A percentile compares a stretch with the other conserved stretches of the same genome.
Conservation (phyloP, 2,797 vertebrate species). For the Hozukius guyotensis region DNA sequence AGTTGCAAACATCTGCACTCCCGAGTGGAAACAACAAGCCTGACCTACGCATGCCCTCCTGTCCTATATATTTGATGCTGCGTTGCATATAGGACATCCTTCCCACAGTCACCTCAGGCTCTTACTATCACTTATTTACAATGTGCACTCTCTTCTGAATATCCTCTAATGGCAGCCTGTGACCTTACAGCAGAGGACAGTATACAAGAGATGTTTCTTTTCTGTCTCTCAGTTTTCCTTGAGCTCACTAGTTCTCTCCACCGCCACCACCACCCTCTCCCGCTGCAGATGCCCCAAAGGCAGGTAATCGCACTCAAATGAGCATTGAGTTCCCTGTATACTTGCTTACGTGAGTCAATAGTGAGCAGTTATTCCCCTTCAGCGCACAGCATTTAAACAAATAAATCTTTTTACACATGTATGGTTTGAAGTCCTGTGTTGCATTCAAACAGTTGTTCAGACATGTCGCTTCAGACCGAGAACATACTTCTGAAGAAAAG, state of each 20-base stretch:
- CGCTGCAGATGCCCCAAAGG: constrained; percentile 28
- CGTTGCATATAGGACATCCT: constrained; percentile 56
- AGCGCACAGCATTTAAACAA: constrained; percentile 6
- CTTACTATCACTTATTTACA: constrained; percentile 78
- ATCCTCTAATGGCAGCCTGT: constrained; percentile 40
- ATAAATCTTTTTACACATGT: constrained; percentile 43
- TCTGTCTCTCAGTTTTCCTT: constrained; percentile 5
- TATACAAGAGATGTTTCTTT: neutral
- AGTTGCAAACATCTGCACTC: constrained; percentile 59
- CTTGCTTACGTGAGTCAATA: constrained; percentile 23
- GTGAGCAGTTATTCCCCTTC: constrained; percentile 7
- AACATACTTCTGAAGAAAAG: constrained; percentile 22
- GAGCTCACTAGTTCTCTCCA: neutral
- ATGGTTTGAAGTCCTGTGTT: neutral
- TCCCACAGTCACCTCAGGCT: constrained; percentile 56
- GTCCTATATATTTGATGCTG: constrained; percentile 65
- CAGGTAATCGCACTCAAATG: constrained; percentile 46
- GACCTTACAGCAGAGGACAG: constrained; percentile 29
- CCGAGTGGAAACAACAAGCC: constrained; percentile 27
- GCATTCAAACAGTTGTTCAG: constrained; percentile 28
- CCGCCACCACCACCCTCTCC: neutral
- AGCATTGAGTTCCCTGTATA: constrained; percentile 39
- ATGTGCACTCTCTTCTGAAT: constrained; percentile 58
- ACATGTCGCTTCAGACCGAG: constrained; percentile 13
- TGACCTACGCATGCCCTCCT: constrained; percentile 60